phyloP scores from a whole-genome alignment of 2,113 vertebrate genomes.

The Toxotes chatareus region DNA sequence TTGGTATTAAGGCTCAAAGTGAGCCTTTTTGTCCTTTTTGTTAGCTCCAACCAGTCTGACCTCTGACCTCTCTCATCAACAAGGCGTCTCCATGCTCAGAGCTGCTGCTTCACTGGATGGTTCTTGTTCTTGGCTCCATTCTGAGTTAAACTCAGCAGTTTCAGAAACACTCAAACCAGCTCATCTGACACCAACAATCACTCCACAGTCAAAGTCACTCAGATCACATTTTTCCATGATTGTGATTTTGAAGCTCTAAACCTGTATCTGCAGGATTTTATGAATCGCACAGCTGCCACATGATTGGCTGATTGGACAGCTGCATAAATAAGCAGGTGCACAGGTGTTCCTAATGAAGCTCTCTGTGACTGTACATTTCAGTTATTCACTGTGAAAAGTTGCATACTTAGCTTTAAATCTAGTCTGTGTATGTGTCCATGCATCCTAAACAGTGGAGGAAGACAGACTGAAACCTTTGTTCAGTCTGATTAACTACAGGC shows the following conservation, averaged over 20 bases:
- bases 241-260: not conserved
- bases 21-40: too few species aligned
- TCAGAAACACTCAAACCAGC: too few species aligned
- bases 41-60: not conserved
- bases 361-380: not conserved
- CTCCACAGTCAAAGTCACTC: too few species aligned
- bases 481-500: not conserved
- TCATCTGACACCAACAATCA: too few species aligned
- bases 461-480: not conserved
- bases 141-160: too few species aligned
- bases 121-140: not conserved
- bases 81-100: too few species aligned
- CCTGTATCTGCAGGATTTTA: not conserved
- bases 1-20: too few species aligned
- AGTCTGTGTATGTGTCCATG: not conserved
- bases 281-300: not conserved
- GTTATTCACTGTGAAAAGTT: slow-evolving; percentile 12
- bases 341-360: not conserved
- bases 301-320: not conserved
- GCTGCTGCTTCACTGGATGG: not conserved
- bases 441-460: not conserved
- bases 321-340: not conserved
- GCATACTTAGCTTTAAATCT: slow-evolving; percentile 27
- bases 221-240: too few species aligned
- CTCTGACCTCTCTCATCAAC: too few species aligned